phyloP scores from a whole-genome alignment of 2,113 vertebrate genomes.

The Regulus satrapa region DNA sequence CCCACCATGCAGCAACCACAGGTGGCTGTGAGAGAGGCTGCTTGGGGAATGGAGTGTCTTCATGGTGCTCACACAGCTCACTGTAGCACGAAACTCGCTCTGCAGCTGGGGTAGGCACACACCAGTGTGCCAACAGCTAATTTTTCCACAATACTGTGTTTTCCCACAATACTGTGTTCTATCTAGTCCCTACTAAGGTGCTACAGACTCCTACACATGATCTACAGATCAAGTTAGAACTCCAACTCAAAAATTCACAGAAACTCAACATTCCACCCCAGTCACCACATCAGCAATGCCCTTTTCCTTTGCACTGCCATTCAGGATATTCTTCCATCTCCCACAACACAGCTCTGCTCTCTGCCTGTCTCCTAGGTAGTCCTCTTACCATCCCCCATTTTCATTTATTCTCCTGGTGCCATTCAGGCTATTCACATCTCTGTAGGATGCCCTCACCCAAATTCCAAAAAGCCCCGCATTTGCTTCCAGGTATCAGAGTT shows the following conservation, averaged over 20 bases:
- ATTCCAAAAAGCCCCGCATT: not conserved
- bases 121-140: fast-evolving
- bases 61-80: not conserved
- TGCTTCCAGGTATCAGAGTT: not conserved
- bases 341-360: not conserved
- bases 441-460: not conserved
- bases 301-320: not conserved
- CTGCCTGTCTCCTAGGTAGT: not conserved
- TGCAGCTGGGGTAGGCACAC: not conserved
- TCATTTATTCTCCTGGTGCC: fast-evolving
- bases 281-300: not conserved
- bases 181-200: not conserved
- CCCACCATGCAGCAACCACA: not conserved
- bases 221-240: not conserved
- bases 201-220: not conserved
- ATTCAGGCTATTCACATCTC: not conserved
- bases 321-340: not conserved
- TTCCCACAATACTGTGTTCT: not conserved
- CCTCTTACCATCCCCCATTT: not conserved
- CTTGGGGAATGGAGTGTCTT: not conserved
- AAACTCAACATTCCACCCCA: not conserved
- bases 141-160: not conserved
- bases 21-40: not conserved
- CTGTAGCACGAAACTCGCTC: not conserved
- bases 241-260: not conserved